phyloP scores from a whole-genome alignment of 2,113 vertebrate genomes.

The Paradisaea rubra region DNA sequence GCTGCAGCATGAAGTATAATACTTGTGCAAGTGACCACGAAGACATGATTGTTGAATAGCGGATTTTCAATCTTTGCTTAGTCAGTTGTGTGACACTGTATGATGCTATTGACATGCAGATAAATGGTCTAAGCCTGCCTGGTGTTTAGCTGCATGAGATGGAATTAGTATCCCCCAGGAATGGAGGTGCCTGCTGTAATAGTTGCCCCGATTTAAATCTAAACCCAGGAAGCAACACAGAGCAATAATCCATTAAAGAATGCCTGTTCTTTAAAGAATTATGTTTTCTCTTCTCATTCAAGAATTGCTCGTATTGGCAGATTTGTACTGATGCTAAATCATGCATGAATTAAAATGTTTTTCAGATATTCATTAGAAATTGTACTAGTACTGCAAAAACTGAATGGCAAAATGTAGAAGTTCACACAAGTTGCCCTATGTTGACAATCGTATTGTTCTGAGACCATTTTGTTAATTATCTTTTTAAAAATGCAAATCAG shows the following conservation, averaged over 20 bases:
- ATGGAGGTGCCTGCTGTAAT: background rate
- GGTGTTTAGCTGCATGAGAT: background rate
- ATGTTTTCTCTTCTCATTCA: background rate
- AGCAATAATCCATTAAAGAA: conserved; percentile 2
- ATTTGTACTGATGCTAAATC: background rate
- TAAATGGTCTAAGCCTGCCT: conserved; percentile 2
- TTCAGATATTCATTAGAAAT: background rate
- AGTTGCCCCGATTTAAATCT: conserved; percentile 14
- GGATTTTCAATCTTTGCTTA: conserved; percentile 25
- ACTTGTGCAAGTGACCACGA: background rate
- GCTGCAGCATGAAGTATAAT: background rate
- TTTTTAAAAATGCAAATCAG: background rate
- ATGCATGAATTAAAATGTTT: background rate
- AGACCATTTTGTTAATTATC: background rate
- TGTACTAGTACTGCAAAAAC: background rate
- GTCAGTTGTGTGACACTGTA: background rate
- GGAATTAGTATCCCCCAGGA: background rate
- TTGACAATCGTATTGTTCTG: background rate
- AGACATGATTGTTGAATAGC: background rate
- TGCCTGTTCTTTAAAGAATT: background rate
- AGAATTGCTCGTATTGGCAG: background rate
- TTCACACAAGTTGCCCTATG: background rate
- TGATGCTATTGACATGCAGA: background rate
- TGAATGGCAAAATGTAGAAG: background rate
- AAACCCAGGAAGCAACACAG: background rate